Evolutionary conservation across 2,113 vertebrate genomes (phyloP).

Genomic region (human (Homo sapiens)): DNA sequence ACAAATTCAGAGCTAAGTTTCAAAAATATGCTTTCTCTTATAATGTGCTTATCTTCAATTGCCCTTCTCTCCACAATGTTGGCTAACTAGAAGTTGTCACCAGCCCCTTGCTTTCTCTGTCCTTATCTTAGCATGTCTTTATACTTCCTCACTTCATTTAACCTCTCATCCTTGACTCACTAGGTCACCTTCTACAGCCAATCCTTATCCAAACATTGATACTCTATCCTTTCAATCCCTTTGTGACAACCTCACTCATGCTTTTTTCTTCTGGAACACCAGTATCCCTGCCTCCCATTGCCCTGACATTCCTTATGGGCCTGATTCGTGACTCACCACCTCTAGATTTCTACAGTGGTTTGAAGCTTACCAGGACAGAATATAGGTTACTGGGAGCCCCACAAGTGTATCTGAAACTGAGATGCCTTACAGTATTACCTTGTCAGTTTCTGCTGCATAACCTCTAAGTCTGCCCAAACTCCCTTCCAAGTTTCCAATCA

Average conservation of each 20-base stretch:
- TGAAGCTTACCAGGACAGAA: background rate
- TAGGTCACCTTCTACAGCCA: background rate
- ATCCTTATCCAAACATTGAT: background rate
- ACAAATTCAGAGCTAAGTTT: background rate
- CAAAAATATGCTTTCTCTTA: background rate
- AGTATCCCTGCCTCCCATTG: background rate
- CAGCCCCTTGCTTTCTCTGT: background rate
- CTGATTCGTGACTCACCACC: background rate
- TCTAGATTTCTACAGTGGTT: background rate
- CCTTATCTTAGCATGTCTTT: background rate
- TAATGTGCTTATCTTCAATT: background rate
- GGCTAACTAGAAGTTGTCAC: background rate
- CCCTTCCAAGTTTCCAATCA: background rate
- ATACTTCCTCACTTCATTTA: background rate
- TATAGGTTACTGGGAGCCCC: background rate
- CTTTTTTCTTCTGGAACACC: background rate
- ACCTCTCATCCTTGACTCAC: background rate
- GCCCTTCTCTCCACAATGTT: background rate
- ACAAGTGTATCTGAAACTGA: background rate
- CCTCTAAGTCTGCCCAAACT: background rate
- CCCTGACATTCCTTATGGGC: background rate
- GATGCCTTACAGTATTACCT: background rate
- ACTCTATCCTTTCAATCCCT: background rate
- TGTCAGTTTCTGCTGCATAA: background rate
- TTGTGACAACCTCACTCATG: background rate